Conservation (phyloP, 2,113 vertebrate species). For the Brienomyrus brachyistius region DNA sequence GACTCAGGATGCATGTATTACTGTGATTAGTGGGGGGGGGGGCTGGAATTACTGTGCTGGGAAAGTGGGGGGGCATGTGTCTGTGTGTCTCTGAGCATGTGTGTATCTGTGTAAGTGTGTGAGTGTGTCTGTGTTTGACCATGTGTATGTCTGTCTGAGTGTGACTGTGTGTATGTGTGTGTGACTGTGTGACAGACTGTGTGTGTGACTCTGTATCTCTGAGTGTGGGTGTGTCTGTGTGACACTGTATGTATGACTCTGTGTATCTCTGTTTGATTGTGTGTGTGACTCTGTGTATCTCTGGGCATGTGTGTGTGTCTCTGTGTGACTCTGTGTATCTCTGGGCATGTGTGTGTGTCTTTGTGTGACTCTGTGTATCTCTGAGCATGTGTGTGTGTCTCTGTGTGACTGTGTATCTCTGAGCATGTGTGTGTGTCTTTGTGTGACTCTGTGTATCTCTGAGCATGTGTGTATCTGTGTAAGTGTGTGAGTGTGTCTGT, state of each 20-base stretch:
- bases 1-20: slow-evolving; percentile 73
- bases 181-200: neutral
- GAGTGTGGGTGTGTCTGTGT: too few species aligned
- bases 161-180: neutral
- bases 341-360: too few species aligned
- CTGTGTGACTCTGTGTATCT: too few species aligned
- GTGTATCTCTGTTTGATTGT: too few species aligned
- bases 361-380: too few species aligned
- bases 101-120: neutral
- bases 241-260: too few species aligned
- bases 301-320: too few species aligned
- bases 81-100: neutral
- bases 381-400: too few species aligned
- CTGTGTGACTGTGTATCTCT: neutral
- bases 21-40: slow-evolving; percentile 55
- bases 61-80: slow-evolving; percentile 40
- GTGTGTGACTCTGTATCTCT: too few species aligned
- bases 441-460: too few species aligned
- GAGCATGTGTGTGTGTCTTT: too few species aligned
- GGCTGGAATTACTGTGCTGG: slow-evolving; percentile 74
- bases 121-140: neutral
- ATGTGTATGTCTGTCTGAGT: neutral
- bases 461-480: neutral
- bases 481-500: neutral
- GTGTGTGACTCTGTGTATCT: too few species aligned